phyloP scores from a whole-genome alignment of 1,140 invertebrate genomes.

The Atta texana region DNA sequence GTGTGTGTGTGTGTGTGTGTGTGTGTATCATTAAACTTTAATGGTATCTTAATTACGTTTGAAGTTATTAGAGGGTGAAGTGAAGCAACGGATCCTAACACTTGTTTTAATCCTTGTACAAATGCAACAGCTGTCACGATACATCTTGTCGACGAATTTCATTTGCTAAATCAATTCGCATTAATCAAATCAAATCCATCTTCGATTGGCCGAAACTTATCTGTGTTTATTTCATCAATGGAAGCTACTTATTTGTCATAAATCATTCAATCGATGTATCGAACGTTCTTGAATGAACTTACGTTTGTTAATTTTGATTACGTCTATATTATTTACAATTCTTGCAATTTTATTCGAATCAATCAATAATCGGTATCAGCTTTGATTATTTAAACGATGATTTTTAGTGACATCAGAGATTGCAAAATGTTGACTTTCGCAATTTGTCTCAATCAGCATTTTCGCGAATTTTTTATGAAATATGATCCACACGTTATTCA shows the following conservation, averaged over 20 bases:
- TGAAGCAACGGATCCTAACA: neutral
- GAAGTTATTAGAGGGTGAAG: slow-evolving; percentile 1
- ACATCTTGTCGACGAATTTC: neutral
- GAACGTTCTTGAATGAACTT: neutral
- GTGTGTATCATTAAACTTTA: slow-evolving; percentile 38
- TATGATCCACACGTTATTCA: neutral
- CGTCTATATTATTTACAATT: neutral
- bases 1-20: neutral
- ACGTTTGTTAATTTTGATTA: neutral
- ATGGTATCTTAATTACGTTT: slow-evolving; percentile 39
- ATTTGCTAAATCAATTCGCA: neutral
- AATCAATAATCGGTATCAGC: neutral
- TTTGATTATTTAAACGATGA: neutral
- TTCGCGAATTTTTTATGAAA: neutral
- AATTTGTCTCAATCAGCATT: neutral
- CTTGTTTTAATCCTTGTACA: neutral
- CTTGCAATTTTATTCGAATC: neutral
- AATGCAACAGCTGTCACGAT: neutral
- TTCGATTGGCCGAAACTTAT: slow-evolving; percentile 1
- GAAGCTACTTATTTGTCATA: neutral
- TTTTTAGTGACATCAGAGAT: neutral
- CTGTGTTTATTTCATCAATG: neutral
- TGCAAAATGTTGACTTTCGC: neutral
- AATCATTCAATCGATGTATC: neutral
- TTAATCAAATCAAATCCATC: neutral